These are phyloP conservation scores for Canis aureus DNA, from an alignment of 2,113 vertebrate genomes.

Conservation along the genomic window DNA sequence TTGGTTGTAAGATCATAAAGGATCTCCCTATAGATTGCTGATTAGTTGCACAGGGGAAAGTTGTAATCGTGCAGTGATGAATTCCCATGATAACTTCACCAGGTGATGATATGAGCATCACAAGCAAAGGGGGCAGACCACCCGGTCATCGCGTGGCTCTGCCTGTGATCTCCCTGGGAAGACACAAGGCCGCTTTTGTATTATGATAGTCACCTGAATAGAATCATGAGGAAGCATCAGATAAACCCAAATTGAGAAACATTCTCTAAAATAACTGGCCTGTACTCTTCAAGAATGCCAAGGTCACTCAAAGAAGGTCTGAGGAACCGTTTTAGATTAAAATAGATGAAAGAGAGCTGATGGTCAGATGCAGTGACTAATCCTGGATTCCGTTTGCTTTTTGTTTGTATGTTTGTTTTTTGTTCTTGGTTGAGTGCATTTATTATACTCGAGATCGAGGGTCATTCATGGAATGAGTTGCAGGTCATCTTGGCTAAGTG, in stretches of 20 bases:
- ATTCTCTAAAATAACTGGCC: not conserved
- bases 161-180: not conserved
- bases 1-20: not conserved
- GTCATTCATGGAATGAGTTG: not conserved
- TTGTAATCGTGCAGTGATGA: not conserved
- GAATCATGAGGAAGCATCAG: not conserved
- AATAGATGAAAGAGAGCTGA: not conserved
- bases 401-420: not conserved
- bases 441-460: not conserved
- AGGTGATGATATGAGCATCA: not conserved
- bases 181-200: not conserved
- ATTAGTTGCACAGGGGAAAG: not conserved
- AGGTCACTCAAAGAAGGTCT: not conserved
- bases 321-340: not conserved
- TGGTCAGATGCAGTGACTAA: not conserved
- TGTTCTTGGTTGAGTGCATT: not conserved
- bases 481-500: not conserved
- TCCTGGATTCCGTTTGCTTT: not conserved
- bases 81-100: not conserved
- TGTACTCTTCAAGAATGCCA: not conserved
- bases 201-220: not conserved
- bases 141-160: rapidly evolving
- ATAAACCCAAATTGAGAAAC: not conserved
- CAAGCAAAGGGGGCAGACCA: not conserved
- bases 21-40: not conserved